Percentiles rank a stretch among this genome's conserved stretches.
Conservation (phyloP, 2,797 vertebrate species). For the Acanthurus lineatus region DNA sequence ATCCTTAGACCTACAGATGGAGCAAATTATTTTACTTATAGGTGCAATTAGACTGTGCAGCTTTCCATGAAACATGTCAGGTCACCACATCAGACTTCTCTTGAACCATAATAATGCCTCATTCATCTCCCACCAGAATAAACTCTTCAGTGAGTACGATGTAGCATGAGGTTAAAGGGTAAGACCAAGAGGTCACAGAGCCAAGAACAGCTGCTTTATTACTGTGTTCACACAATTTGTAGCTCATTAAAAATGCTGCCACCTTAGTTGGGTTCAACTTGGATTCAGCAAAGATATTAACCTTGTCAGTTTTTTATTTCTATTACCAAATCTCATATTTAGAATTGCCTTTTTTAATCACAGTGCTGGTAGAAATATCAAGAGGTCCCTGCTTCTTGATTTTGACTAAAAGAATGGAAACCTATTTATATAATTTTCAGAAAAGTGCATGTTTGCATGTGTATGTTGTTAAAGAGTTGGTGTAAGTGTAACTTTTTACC, state of each 20-base stretch:
- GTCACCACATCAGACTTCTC: not conserved
- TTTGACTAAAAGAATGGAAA: conserved; percentile 3
- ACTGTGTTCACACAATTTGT: conserved; percentile 22
- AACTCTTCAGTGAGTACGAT: not conserved
- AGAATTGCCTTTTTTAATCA: conserved; percentile 6
- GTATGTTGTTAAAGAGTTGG: not conserved
- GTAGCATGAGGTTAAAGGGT: conserved; percentile 4
- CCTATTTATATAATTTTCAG: too few relatives aligned
- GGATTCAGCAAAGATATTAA: conserved; percentile 19
- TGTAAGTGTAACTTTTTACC: not conserved
- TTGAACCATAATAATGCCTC: conserved; percentile 28
- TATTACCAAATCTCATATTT: not conserved
- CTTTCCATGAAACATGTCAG: not conserved
- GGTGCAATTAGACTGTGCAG: too few relatives aligned
- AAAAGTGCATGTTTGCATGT: not conserved
- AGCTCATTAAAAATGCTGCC: conserved; percentile 37
- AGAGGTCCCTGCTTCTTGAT: not conserved
- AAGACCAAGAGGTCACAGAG: conserved; percentile 24
- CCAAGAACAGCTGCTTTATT: conserved; percentile 3
- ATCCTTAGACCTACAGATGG: too few relatives aligned
- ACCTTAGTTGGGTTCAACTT: conserved; percentile 5
- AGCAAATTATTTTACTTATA: too few relatives aligned
- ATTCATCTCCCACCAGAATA: conserved; percentile 39
- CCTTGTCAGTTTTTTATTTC: not conserved
- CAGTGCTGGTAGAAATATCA: not conserved